Evolutionary conservation across 1,140 invertebrate species (phyloP), one percentile per base, ranked within the genome.

Genomic region (Lerema accius): DNA sequence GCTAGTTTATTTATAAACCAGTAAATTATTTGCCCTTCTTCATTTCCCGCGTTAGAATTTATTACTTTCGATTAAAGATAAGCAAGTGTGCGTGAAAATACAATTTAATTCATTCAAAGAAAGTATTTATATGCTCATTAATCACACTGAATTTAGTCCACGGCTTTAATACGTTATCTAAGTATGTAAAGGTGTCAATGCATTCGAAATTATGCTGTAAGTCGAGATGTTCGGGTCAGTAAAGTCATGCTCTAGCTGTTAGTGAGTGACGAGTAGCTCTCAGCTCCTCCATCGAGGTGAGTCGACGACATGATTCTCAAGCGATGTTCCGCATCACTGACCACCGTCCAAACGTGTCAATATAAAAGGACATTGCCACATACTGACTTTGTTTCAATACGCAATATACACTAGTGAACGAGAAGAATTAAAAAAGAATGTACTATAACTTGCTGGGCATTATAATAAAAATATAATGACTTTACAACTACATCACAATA

Each of bases 261-360:
- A 32, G 6, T 35, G 15, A 58, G 19, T 56, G 43, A 23, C 67
- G 56, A 55, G 59, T 56, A 45, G 53, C 45, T 26, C 42, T 49
- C 46, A 67, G 45, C 17, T 43, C 40, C 60, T 46, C 39, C 55
- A 65, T 65, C 45, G 28, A 48, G 67, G 65, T 53, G 63, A 59
- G 39, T 46, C n/a, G n/a, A n/a, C 65, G 67, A 71, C 82, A 84
- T 69, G 73, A 71, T 85, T 89, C 82, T 74, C 82, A 83, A 63
- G 73, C 50, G 28, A 48, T 48, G 65, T n/a, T n/a, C n/a, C 69
- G 73, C 73, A 48, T 73, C 77, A 78, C 63, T 73, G 71, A 61
- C 55, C 74, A 23, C 70, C 60, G 32, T 49, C 63, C 65, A 65
- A 70, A 76, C 67, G 62, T 56, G 39, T 56, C 39, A 13, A 1